Evolutionary conservation across 2,888 invertebrate species (phyloP), one percentile per base, ranked within the genome.

Genomic region (Panopea generosa): DNA sequence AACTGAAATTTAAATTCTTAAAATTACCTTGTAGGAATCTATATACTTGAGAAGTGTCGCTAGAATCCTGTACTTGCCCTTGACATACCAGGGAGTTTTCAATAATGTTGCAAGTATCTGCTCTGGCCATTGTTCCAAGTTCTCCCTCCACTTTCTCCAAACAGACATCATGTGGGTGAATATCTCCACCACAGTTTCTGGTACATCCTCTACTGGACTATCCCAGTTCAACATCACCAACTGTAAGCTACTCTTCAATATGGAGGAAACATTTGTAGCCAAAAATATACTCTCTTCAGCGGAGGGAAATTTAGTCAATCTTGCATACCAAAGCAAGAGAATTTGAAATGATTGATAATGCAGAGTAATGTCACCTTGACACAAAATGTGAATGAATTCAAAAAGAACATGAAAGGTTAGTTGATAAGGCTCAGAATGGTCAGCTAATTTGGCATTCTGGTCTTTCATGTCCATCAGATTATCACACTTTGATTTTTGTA

Each of bases 121-220:
- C 3, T 79, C 69, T 29, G 80, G 67, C 33, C 86, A 62, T 7
- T 68, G 70, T 3, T 49, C 29, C 18, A 73, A 57, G 45, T 77
- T 63, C 33, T 38, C 67, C 50, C 62, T 52, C 16, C 55, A 68
- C 18, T 43, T 62, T 1, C 72, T 24, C 85, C 86, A 87, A 16
- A 86, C 26, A 16, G 82, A 75, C 73, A 90, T 62, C 65, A 90
- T 55, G 7, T 38, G 53, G 45, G 75, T 56, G 56, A 89, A 88
- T 7, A 85, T 83, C n/a, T 86, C 84, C 3, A 80, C 69, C 9
- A 86, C 85, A 66, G 74, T 76, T 26, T 88, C 87, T 24, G 88
- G 77, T 14, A 91, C 90, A 70, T 90, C 91, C 49, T 89, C 89
- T n/a, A 91, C 89, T 9, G 91, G 90, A 60, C 88, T 90, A 66